Evolutionary conservation across 2,113 vertebrate genomes (phyloP).

Genomic region (Lichenostomus cassidix): DNA sequence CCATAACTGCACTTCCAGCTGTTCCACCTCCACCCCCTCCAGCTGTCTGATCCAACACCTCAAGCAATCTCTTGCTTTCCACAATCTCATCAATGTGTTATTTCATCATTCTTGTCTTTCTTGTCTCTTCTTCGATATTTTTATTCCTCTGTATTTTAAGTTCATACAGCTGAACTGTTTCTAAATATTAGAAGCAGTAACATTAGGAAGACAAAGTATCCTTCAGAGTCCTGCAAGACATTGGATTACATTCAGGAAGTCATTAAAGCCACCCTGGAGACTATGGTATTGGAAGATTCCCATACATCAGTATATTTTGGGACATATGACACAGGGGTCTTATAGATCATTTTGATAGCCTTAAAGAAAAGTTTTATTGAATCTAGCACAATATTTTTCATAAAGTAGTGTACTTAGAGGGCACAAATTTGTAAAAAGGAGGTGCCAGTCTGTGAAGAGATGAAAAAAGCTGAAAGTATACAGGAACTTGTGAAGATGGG

Average conservation of each 20-base stretch:
- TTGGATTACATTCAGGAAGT: neutral
- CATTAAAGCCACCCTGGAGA: neutral
- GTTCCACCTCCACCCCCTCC: neutral
- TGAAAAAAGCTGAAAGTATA: neutral
- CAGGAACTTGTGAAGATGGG: neutral
- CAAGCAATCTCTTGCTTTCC: neutral
- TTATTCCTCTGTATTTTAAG: neutral
- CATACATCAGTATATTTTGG: neutral
- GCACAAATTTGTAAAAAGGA: neutral
- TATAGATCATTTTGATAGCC: neutral
- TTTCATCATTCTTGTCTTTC: neutral
- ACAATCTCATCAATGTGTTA: neutral
- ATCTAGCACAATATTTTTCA: neutral
- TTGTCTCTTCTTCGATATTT: neutral
- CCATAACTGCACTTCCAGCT: neutral
- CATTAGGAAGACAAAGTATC: neutral
- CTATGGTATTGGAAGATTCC: neutral
- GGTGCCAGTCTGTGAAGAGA: neutral
- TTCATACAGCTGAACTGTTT: neutral
- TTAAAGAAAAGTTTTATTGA: neutral
- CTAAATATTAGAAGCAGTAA: neutral
- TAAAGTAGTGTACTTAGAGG: neutral
- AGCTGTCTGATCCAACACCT: neutral
- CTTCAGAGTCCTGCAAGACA: neutral
- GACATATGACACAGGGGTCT: neutral